Conservation (phyloP, 2,888 invertebrate genomes). For the Diarsia brunnea region DNA sequence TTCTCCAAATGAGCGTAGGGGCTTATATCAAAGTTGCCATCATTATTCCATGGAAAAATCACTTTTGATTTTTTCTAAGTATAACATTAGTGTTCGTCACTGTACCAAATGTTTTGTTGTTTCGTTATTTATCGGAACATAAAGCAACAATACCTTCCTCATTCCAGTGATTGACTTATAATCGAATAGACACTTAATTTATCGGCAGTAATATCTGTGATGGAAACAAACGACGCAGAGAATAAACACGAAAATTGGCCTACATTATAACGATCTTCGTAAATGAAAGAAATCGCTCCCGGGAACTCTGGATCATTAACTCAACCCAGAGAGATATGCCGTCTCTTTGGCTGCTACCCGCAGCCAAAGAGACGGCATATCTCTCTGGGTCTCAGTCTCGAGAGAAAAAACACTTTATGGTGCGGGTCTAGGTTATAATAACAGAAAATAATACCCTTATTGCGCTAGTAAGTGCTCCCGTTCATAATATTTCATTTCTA, state of each 20-base stretch:
- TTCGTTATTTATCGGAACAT: slow-evolving; percentile 16
- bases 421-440: slow-evolving; percentile 20
- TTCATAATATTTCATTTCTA: neutral
- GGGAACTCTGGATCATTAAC: slow-evolving; percentile 46
- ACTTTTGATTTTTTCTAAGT: neutral
- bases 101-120: slow-evolving; percentile 2
- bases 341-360: slow-evolving; percentile 6
- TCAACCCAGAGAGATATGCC: slow-evolving; percentile 15
- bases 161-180: slow-evolving; percentile 42
- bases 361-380: too few species aligned
- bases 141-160: slow-evolving; percentile 8
- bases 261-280: slow-evolving; percentile 26
- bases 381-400: too few species aligned
- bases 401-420: too few species aligned
- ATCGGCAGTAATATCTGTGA: slow-evolving; percentile 41
- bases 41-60: neutral
- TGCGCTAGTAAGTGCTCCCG: neutral
- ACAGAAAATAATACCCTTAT: slow-evolving; percentile 26
- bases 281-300: slow-evolving; percentile 46
- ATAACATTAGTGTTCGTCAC: neutral
- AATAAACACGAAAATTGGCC: slow-evolving; percentile 44
- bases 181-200: slow-evolving; percentile 46
- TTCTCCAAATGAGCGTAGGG: too few species aligned
- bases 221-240: slow-evolving; percentile 33
- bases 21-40: neutral